Evolutionary conservation across 2,113 vertebrate genomes (phyloP).

Genomic region (Hystrix cristata): DNA sequence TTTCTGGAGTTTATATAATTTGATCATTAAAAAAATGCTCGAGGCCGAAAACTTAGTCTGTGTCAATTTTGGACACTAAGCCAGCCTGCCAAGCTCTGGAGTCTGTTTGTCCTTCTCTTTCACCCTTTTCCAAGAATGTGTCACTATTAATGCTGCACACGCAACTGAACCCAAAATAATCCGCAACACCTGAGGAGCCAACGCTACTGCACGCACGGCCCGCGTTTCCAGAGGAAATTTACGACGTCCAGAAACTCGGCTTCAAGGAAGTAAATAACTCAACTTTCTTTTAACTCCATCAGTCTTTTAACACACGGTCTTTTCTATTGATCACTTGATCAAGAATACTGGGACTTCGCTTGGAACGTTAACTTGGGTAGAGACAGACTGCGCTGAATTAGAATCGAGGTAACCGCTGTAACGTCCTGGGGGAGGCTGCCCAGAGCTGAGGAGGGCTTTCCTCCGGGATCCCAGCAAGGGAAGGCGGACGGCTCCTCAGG

Average conservation of each 20-base stretch:
- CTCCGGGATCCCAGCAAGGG: not conserved
- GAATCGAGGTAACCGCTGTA: not conserved
- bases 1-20: constrained; percentile 76
- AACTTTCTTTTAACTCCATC: not conserved
- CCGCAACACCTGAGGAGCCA: not conserved
- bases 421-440: not conserved
- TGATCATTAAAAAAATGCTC: constrained; percentile 71
- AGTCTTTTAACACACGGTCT: not conserved
- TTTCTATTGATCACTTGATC: not conserved
- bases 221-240: constrained; percentile 46
- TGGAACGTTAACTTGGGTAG: not conserved
- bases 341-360: not conserved
- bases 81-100: constrained; percentile 57
- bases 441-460: not conserved
- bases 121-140: constrained; percentile 61
- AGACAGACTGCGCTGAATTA: not conserved
- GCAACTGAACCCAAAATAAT: not conserved
- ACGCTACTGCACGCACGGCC: not conserved
- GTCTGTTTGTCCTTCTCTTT: constrained; percentile 17
- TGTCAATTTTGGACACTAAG: constrained; percentile 65
- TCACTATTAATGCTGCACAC: constrained; percentile 60
- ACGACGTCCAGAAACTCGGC: constrained; percentile 8
- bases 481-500: not conserved
- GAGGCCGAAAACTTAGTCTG: constrained; percentile 74
- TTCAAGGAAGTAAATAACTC: constrained; percentile 56